These are phyloP conservation scores for Chaetodon trifasciatus DNA, from an alignment of 2,797 vertebrate species.

Conservation along the genomic window DNA sequence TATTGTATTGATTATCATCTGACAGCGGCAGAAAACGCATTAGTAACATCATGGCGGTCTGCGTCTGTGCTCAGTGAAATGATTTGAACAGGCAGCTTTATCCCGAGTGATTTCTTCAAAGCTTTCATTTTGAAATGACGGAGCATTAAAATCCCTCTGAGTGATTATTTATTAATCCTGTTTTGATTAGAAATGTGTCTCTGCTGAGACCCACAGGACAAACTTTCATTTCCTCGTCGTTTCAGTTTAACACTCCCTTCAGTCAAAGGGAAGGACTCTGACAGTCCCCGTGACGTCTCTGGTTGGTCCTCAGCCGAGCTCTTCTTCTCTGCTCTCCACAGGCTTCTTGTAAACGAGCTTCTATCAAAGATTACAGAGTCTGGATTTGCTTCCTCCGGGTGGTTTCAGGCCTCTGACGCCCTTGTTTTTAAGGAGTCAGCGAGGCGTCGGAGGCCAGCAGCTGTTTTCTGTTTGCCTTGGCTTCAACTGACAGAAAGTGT, in stretches of 20 bases:
- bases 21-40: too few relatives aligned
- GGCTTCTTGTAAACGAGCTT: slow-evolving; percentile 2
- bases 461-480: slow-evolving; percentile 14
- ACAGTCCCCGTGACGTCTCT: background rate
- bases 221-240: slow-evolving; percentile 34
- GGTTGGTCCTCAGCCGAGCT: background rate
- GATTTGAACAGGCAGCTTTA: slow-evolving; percentile 18
- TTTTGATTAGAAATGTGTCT: slow-evolving; percentile 59
- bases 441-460: slow-evolving; percentile 1
- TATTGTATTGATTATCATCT: too few relatives aligned
- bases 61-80: slow-evolving; percentile 4
- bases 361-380: background rate
- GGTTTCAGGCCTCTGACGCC: background rate
- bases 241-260: slow-evolving; percentile 2
- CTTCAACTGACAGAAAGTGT: background rate
- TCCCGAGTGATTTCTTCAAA: slow-evolving; percentile 42
- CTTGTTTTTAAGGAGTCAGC: background rate
- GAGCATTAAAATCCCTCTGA: slow-evolving; percentile 41
- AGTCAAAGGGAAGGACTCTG: background rate
- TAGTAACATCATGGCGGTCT: background rate
- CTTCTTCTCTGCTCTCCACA: background rate
- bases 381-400: slow-evolving; percentile 5
- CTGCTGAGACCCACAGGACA: slow-evolving; percentile 36
- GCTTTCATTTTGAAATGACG: slow-evolving; percentile 18
- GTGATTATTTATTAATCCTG: slow-evolving; percentile 61